A percentile compares a stretch with the other conserved stretches of the same genome.
These are phyloP conservation scores for Fragum sueziense DNA, from an alignment of 2,888 invertebrate genomes.

Conservation along the genomic window DNA sequence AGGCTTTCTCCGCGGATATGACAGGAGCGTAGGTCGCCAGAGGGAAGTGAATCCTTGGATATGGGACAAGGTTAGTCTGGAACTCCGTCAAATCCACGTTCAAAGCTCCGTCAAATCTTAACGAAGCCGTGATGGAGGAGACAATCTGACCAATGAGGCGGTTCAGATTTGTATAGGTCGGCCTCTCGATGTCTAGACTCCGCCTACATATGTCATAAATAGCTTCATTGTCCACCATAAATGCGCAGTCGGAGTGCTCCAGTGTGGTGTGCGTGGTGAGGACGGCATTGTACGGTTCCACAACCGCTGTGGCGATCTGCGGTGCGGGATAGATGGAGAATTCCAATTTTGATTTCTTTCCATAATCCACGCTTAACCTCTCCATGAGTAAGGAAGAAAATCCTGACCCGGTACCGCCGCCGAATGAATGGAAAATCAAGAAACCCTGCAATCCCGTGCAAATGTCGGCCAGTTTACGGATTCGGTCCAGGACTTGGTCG, in stretches of 20 bases:
- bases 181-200: slow-evolving; percentile 92
- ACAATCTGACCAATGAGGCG: slow-evolving; percentile 95
- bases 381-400: slow-evolving; percentile 6
- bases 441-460: slow-evolving; percentile 10
- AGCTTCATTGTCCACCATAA: slow-evolving; percentile 97
- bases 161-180: slow-evolving; percentile 94
- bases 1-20: slow-evolving; percentile 92
- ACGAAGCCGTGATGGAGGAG: slow-evolving; percentile 80
- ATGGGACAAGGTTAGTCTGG: slow-evolving; percentile 83
- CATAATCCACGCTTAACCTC: slow-evolving; percentile 4
- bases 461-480: slow-evolving; percentile 7
- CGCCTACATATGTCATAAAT: slow-evolving; percentile 93
- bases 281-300: slow-evolving; percentile 98
- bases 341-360: neutral
- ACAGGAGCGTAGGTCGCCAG: slow-evolving; percentile 94
- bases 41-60: slow-evolving; percentile 90
- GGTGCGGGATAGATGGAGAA: slow-evolving; percentile 11
- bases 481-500: slow-evolving; percentile 10
- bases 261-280: slow-evolving; percentile 94
- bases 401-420: slow-evolving; percentile 4
- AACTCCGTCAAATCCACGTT: slow-evolving; percentile 85
- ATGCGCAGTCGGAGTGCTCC: slow-evolving; percentile 97
- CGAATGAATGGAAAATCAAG: slow-evolving; percentile 9
- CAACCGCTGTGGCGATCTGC: slow-evolving; percentile 85
- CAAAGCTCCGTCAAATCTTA: slow-evolving; percentile 84